These are phyloP conservation scores for Epinephelus moara DNA, from an alignment of 2,113 vertebrate genomes.

Conservation along the genomic window DNA sequence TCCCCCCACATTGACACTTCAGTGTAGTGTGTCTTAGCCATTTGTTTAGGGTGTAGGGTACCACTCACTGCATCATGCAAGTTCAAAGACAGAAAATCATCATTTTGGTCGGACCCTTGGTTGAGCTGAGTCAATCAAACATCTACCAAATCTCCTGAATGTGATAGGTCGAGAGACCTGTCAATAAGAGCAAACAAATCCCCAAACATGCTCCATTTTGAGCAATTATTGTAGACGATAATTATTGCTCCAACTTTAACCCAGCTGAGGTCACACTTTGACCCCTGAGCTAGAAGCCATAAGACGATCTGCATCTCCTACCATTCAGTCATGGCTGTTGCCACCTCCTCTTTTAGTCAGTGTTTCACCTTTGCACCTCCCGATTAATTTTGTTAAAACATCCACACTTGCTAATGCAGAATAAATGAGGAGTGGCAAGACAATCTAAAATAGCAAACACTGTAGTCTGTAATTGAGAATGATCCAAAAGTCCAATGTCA, in stretches of 20 bases:
- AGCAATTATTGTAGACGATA: background rate
- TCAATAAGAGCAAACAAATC: no score
- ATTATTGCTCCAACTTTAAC: background rate
- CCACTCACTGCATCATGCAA: no score
- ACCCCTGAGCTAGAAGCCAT: background rate
- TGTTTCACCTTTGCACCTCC: background rate
- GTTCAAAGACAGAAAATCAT: no score
- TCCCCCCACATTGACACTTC: background rate
- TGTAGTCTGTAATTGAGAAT: slow-evolving; percentile 6
- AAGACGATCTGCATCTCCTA: slow-evolving; percentile 6
- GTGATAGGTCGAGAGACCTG: no score
- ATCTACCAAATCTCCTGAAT: no score
- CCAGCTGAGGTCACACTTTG: background rate
- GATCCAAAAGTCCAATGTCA: background rate
- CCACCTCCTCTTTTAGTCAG: background rate
- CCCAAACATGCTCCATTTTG: background rate
- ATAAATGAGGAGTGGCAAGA: slow-evolving; percentile 1
- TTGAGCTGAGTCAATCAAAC: no score
- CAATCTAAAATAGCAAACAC: slow-evolving; percentile 1
- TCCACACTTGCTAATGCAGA: background rate
- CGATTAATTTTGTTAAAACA: background rate
- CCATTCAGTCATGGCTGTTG: slow-evolving; percentile 4
- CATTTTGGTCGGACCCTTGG: no score
- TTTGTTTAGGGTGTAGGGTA: no score
- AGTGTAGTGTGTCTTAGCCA: background rate